Evolutionary conservation across 2,113 vertebrate genomes (phyloP).

Genomic region (Gobiocypris rarus): DNA sequence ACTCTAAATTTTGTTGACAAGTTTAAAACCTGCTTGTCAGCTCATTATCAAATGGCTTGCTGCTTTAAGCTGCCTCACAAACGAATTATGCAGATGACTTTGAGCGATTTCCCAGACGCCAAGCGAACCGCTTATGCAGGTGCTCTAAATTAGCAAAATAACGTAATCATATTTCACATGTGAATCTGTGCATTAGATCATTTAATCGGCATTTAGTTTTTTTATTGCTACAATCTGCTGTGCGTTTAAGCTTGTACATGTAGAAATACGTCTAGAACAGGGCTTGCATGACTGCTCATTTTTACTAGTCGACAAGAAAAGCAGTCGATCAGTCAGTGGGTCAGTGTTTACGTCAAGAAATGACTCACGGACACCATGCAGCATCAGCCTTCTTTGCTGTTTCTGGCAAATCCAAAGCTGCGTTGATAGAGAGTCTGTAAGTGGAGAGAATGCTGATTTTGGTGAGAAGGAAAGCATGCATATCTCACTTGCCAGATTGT

Average conservation of each 20-base stretch:
- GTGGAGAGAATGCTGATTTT: neutral
- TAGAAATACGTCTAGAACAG: neutral
- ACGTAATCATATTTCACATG: neutral
- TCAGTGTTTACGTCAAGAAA: neutral
- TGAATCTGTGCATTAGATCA: slow-evolving; percentile 18
- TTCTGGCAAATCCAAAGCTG: neutral
- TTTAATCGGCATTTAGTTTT: neutral
- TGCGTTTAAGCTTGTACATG: neutral
- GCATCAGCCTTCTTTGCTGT: neutral
- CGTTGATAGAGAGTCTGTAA: neutral
- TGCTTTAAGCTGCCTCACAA: slow-evolving; percentile 24
- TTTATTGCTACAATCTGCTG: neutral
- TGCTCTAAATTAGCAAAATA: slow-evolving; percentile 36
- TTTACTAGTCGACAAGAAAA: neutral
- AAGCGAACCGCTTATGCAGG: slow-evolving; percentile 3
- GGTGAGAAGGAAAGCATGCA: neutral
- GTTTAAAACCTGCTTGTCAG: slow-evolving; percentile 38
- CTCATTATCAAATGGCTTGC: slow-evolving; percentile 27
- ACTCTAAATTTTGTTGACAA: slow-evolving; percentile 27
- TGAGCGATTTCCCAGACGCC: neutral
- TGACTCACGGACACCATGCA: neutral
- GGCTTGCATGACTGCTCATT: neutral
- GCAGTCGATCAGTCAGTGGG: neutral
- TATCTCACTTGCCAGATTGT: slow-evolving; percentile 9
- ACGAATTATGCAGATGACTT: slow-evolving; percentile 38